Evolutionary conservation across 2,888 invertebrate genomes (phyloP).

Genomic region (Pogonocherus hispidulus): DNA sequence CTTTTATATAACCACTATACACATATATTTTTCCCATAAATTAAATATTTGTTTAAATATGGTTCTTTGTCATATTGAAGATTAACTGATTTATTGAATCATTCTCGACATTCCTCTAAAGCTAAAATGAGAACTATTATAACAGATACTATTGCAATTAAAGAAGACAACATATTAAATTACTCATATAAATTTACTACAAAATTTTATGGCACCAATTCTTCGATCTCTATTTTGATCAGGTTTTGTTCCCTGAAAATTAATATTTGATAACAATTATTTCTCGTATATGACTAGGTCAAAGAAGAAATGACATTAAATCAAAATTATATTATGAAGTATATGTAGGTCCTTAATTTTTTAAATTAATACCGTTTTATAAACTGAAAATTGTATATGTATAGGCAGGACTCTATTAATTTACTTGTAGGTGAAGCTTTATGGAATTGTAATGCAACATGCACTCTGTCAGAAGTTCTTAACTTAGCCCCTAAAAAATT

Average conservation of each 20-base stretch:
- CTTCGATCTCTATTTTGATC: neutral
- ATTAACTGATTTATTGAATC: constrained; percentile 49
- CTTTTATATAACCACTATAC: constrained; percentile 80
- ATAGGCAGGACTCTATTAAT: too few species aligned
- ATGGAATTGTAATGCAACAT: too few species aligned
- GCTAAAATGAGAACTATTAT: constrained; percentile 55
- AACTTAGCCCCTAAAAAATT: too few species aligned
- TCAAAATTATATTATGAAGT: too few species aligned
- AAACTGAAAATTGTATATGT: too few species aligned
- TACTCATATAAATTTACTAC: constrained; percentile 20
- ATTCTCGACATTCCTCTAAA: constrained; percentile 56
- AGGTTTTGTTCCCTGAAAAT: neutral
- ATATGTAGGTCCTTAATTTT: too few species aligned
- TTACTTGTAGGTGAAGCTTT: too few species aligned
- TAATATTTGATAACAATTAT: too few species aligned
- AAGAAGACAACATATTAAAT: constrained; percentile 33
- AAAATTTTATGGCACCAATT: neutral
- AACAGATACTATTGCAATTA: constrained; percentile 47
- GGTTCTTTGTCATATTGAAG: constrained; percentile 18
- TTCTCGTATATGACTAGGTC: too few species aligned
- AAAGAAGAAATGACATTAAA: too few species aligned
- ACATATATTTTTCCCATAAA: constrained; percentile 74
- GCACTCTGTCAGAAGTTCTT: too few species aligned
- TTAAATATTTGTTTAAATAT: constrained; percentile 70
- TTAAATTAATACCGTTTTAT: too few species aligned